Conservation (phyloP, 2,797 vertebrate genomes). For the Gadopsis bispinosus region DNA sequence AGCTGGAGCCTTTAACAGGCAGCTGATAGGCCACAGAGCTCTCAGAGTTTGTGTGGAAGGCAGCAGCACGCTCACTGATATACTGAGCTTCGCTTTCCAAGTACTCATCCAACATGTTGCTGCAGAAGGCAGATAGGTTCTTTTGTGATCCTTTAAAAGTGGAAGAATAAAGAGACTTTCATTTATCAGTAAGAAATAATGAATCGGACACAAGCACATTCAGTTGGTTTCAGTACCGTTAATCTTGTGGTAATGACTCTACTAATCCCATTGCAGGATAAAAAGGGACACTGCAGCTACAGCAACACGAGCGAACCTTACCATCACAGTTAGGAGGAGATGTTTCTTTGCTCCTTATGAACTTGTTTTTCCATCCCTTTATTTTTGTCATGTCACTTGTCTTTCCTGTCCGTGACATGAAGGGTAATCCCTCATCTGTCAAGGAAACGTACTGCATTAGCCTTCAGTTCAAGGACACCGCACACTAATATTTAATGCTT, state of each 20-base stretch:
- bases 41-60: conserved; percentile 85
- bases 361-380: conserved; percentile 96
- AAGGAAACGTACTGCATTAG: conserved; percentile 42
- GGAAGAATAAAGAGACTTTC: conserved; percentile 32
- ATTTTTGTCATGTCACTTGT: conserved; percentile 96
- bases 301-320: conserved; percentile 45
- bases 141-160: conserved; percentile 79
- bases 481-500: neutral
- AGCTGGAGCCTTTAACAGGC: conserved; percentile 94
- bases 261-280: conserved; percentile 26
- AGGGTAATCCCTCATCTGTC: conserved; percentile 87
- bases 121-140: conserved; percentile 97
- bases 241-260: conserved; percentile 40
- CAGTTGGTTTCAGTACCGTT: conserved; percentile 41
- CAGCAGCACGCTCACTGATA: conserved; percentile 90
- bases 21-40: conserved; percentile 91
- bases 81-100: conserved; percentile 94
- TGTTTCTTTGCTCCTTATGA: conserved; percentile 75
- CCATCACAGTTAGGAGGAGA: conserved; percentile 74
- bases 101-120: conserved; percentile 96
- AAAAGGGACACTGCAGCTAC: conserved; percentile 18
- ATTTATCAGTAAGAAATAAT: conserved; percentile 32
- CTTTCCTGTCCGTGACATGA: conserved; percentile 96
- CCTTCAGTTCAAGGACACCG: conserved; percentile 19
- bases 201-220: conserved; percentile 38